These are phyloP conservation scores for Phytoseiulus persimilis DNA, from an alignment of 2,888 invertebrate species.

Conservation along the genomic window DNA sequence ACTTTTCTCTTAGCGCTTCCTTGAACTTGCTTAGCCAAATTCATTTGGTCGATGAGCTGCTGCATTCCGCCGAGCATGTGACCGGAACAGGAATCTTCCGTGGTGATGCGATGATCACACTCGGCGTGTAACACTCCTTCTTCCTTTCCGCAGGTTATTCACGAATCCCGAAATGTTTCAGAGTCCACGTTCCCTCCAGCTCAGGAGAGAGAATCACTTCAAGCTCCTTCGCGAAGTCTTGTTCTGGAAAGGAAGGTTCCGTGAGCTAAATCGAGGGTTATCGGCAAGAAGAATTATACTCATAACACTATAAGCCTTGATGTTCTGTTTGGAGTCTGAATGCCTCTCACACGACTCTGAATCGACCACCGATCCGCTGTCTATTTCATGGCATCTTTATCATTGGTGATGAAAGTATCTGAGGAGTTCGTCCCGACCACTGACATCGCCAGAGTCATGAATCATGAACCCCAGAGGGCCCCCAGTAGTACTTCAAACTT, in stretches of 20 bases:
- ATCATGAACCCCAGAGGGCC: too few relatives aligned
- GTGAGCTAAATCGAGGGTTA: neutral
- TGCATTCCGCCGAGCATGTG: constrained; percentile 29
- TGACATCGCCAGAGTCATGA: too few relatives aligned
- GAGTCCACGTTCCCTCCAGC: constrained; percentile 12
- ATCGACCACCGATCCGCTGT: too few relatives aligned
- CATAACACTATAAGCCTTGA: too few relatives aligned
- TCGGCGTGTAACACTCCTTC: neutral
- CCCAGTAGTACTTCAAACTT: too few relatives aligned
- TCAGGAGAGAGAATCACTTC: neutral
- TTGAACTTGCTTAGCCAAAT: constrained; percentile 30
- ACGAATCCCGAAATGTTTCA: constrained; percentile 31
- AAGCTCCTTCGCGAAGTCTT: neutral
- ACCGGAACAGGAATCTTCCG: neutral
- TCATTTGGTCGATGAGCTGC: constrained; percentile 32
- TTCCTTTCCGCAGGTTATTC: neutral
- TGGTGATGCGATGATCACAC: neutral
- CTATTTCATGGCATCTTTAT: too few relatives aligned
- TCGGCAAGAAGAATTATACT: too few relatives aligned
- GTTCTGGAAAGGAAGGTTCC: neutral
- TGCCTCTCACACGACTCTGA: too few relatives aligned
- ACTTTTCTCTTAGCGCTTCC: constrained; percentile 31
- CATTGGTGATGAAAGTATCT: too few relatives aligned
- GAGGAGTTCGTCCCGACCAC: too few relatives aligned
- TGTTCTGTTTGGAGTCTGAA: too few relatives aligned